Percentiles rank a stretch among this genome's conserved stretches.
These are phyloP conservation scores for Dasyurus viverrinus DNA, from an alignment of 2,113 vertebrate species.

Conservation along the genomic window DNA sequence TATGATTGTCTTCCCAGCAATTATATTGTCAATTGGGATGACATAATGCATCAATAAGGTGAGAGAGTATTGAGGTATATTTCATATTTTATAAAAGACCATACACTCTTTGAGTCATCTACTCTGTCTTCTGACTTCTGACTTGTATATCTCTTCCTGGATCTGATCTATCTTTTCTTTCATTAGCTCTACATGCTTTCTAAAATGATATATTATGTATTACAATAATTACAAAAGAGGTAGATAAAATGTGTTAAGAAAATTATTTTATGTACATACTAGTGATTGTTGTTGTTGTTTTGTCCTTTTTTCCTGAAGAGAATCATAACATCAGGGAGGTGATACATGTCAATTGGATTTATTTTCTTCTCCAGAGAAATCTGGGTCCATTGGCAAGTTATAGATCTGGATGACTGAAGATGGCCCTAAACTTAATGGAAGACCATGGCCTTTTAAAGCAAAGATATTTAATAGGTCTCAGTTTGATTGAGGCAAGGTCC, in stretches of 20 bases:
- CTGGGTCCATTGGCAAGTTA: too few species aligned
- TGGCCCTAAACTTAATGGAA: too few species aligned
- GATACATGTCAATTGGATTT: too few species aligned
- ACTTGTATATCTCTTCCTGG: not conserved
- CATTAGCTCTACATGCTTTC: not conserved
- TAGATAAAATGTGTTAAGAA: not conserved
- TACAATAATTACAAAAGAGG: not conserved
- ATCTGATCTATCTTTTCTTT: not conserved
- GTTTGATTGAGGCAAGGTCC: too few species aligned
- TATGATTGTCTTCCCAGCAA: not conserved
- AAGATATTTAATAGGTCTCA: too few species aligned
- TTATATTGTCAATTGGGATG: not conserved
- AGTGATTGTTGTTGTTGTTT: too few species aligned
- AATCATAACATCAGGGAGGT: too few species aligned
- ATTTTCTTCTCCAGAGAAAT: too few species aligned
- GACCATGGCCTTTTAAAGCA: too few species aligned
- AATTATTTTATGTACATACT: not conserved
- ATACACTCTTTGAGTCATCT: not conserved
- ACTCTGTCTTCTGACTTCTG: not conserved
- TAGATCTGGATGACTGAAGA: too few species aligned
- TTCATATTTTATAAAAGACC: not conserved
- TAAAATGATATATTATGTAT: not conserved
- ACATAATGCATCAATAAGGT: not conserved
- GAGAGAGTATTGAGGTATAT: not conserved
- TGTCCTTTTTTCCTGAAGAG: too few species aligned